Conservation (phyloP, 2,113 vertebrate genomes). For the Hippocampus zosterae region DNA sequence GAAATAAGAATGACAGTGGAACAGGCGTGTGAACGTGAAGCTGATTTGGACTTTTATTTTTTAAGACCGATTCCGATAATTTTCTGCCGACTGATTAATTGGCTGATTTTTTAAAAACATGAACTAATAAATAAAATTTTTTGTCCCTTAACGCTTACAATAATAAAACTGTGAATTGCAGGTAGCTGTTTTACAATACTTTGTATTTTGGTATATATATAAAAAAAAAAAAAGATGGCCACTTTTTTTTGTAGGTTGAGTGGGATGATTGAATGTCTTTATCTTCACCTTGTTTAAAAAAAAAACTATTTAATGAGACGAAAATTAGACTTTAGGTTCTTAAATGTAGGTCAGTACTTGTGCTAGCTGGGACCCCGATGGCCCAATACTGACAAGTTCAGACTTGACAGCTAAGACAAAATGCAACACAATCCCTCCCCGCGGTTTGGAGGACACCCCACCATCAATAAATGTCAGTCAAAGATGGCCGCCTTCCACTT, state of each 20-base stretch:
- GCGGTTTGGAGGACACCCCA: not conserved
- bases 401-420: constrained; percentile 60
- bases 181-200: too few species aligned
- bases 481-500: constrained; percentile 5
- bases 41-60: not conserved
- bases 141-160: too few species aligned
- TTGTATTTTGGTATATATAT: too few species aligned
- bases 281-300: too few species aligned
- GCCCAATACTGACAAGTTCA: not conserved
- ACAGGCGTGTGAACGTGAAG: constrained; percentile 8
- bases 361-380: constrained; percentile 23
- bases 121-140: too few species aligned
- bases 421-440: not conserved
- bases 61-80: too few species aligned
- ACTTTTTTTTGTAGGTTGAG: too few species aligned
- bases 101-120: too few species aligned
- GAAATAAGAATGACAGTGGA: constrained; percentile 28
- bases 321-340: not conserved
- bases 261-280: too few species aligned
- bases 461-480: constrained; percentile 42
- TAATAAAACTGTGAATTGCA: too few species aligned
- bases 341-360: constrained; percentile 10
- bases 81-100: too few species aligned
- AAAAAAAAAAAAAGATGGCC: too few species aligned
- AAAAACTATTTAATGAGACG: not conserved